Percentiles rank a stretch among this genome's conserved stretches.
Evolutionary conservation across 2,797 vertebrate genomes (phyloP).

Genomic region (Merluccius polli): DNA sequence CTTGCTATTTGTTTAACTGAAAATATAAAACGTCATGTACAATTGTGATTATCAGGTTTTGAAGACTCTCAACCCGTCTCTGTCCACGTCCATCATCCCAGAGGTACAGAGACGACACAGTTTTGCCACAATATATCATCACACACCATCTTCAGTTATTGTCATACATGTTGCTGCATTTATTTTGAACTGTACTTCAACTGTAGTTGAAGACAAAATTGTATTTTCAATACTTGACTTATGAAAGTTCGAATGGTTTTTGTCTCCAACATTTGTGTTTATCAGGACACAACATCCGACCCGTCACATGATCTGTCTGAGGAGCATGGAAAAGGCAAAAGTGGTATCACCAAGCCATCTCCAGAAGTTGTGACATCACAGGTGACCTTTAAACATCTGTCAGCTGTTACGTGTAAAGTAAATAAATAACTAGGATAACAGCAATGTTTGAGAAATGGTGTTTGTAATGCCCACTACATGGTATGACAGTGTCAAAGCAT

Average conservation of each 20-base stretch:
- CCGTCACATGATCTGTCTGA: not conserved
- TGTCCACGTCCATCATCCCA: constrained; percentile 2
- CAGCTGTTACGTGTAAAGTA: too few relatives aligned
- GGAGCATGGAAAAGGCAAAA: not conserved
- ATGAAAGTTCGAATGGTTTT: not conserved
- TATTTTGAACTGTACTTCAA: too few relatives aligned
- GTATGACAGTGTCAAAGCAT: not conserved
- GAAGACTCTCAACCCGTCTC: constrained; percentile 5
- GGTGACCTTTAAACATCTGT: too few relatives aligned
- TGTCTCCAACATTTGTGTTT: not conserved
- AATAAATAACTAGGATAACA: too few relatives aligned
- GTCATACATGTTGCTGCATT: too few relatives aligned
- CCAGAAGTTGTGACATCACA: not conserved
- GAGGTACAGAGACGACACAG: not conserved
- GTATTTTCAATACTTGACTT: too few relatives aligned
- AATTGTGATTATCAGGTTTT: not conserved
- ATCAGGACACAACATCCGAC: not conserved
- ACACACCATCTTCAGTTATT: not conserved
- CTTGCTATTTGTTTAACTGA: not conserved
- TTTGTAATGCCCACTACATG: too few relatives aligned
- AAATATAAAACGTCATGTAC: not conserved
- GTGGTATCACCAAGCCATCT: too few relatives aligned
- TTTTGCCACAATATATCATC: not conserved
- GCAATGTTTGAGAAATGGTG: too few relatives aligned
- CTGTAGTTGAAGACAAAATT: too few relatives aligned